Evolutionary conservation across 2,797 vertebrate genomes (phyloP).

Genomic region (Adelosebastes latens): DNA sequence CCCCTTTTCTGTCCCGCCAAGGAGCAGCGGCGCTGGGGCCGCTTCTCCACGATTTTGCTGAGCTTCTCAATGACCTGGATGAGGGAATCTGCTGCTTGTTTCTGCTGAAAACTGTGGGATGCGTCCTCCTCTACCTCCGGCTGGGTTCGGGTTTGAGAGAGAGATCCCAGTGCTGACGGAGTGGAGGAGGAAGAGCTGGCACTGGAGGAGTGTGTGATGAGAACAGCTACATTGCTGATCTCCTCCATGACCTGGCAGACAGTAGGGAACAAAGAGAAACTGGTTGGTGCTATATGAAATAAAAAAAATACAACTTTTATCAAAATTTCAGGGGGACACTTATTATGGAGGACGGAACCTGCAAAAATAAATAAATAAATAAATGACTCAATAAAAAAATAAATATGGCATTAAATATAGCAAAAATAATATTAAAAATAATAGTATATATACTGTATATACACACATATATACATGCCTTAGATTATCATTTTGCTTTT

Average conservation of each 20-base stretch:
- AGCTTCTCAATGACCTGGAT: slow-evolving; percentile 98
- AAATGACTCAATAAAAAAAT: too few species aligned
- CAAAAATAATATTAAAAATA: too few species aligned
- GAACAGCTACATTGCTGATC: slow-evolving; percentile 84
- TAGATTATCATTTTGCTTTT: too few species aligned
- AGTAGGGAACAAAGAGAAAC: not conserved
- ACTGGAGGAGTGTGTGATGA: slow-evolving; percentile 83
- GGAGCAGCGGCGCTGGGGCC: slow-evolving; percentile 85
- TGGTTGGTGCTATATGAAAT: not conserved
- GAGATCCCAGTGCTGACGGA: not conserved
- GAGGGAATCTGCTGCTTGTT: slow-evolving; percentile 88
- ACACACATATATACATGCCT: too few species aligned
- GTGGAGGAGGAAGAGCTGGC: slow-evolving; percentile 37
- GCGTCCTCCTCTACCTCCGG: slow-evolving; percentile 17
- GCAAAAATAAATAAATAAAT: too few species aligned
- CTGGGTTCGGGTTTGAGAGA: slow-evolving; percentile 26
- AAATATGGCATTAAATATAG: too few species aligned
- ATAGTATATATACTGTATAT: too few species aligned
- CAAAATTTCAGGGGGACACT: not conserved
- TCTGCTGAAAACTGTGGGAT: slow-evolving; percentile 80
- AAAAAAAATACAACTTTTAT: not conserved
- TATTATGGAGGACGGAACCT: not conserved
- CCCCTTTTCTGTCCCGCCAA: slow-evolving; percentile 88
- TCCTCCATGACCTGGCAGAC: slow-evolving; percentile 90
- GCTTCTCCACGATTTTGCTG: slow-evolving; percentile 95